Conservation (phyloP, 2,113 vertebrate species). For the Alexandromys fortis region DNA sequence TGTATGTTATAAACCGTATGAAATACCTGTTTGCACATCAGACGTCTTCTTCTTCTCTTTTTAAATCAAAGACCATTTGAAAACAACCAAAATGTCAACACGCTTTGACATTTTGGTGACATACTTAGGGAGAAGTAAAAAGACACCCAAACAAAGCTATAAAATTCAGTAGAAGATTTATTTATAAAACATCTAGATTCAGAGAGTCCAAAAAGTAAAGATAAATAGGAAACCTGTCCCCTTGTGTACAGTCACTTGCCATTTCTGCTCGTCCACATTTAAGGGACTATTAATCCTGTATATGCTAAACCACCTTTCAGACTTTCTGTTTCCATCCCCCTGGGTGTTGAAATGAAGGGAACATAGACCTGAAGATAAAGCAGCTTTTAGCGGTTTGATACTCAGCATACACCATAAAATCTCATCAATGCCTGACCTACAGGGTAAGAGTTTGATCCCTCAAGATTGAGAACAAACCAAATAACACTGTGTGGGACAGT, state of each 20-base stretch:
- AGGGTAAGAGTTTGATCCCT: neutral
- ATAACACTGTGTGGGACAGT: neutral
- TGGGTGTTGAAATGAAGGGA: constrained; percentile 47
- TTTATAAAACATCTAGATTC: constrained; percentile 60
- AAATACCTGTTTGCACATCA: constrained; percentile 20
- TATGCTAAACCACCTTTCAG: constrained; percentile 44
- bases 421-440: neutral
- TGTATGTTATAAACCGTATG: neutral
- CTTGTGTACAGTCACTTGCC: constrained; percentile 33
- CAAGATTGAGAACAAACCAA: neutral
- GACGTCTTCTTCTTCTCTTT: neutral
- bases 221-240: constrained; percentile 57
- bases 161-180: constrained; percentile 70
- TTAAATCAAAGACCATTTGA: constrained; percentile 44
- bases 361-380: neutral
- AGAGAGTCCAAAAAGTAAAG: constrained; percentile 38
- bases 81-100: constrained; percentile 71
- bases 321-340: neutral
- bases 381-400: neutral
- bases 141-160: constrained; percentile 74
- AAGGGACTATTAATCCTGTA: constrained; percentile 3
- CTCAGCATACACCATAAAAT: neutral
- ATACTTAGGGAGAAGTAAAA: constrained; percentile 54
- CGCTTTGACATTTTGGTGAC: constrained; percentile 76
- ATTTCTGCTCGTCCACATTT: constrained; percentile 40